These are phyloP conservation scores for Cryptotermes secundus DNA, from an alignment of 1,140 invertebrate genomes.

Conservation along the genomic window DNA sequence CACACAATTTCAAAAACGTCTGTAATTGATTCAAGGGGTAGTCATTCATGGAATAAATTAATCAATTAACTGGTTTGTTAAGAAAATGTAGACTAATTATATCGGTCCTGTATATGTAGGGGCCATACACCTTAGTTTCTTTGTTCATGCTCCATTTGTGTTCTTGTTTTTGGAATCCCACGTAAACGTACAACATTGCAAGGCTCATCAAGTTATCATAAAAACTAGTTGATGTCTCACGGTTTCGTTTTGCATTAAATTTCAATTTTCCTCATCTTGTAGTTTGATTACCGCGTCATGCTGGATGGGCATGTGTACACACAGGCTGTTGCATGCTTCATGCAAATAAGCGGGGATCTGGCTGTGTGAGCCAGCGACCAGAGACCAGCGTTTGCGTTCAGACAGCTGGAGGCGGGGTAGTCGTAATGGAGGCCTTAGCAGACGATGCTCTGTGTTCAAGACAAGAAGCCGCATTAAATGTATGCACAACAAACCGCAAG, in stretches of 20 bases:
- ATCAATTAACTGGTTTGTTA: too few species aligned
- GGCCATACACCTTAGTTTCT: too few species aligned
- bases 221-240: neutral
- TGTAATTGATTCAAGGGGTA: too few species aligned
- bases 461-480: slow-evolving; percentile 1
- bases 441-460: neutral
- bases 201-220: neutral
- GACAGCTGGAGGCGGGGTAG: neutral
- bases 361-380: neutral
- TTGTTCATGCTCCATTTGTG: too few species aligned
- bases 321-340: neutral
- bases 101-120: too few species aligned
- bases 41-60: too few species aligned
- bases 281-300: neutral
- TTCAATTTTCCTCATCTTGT: slow-evolving; percentile 18
- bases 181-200: neutral
- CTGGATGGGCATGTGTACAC: neutral
- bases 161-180: neutral
- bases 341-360: neutral
- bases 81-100: too few species aligned
- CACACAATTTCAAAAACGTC: too few species aligned
- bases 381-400: neutral
- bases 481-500: neutral
- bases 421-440: neutral
- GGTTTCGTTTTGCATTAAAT: neutral